These are phyloP conservation scores for Sorex maritimensis DNA, from an alignment of 2,797 vertebrate genomes.

Conservation along the genomic window DNA sequence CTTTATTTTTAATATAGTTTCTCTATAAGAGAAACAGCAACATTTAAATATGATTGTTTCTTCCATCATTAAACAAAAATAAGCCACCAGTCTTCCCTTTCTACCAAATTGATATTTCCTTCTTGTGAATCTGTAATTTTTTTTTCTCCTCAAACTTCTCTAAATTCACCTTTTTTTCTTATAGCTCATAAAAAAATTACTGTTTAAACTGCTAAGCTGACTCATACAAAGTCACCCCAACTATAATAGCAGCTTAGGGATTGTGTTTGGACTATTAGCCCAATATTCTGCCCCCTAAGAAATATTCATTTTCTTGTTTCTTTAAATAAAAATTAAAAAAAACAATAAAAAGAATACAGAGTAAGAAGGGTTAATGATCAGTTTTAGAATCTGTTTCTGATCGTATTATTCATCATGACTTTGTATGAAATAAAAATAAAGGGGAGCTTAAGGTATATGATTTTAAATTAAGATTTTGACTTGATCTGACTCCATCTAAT, in stretches of 20 bases:
- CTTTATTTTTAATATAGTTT: no score
- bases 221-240: neutral
- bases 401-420: neutral
- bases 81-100: no score
- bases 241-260: neutral
- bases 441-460: neutral
- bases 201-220: neutral
- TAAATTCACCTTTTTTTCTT: neutral
- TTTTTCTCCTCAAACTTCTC: neutral
- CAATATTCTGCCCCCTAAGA: neutral
- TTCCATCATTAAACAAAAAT: no score
- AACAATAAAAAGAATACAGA: neutral
- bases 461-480: neutral
- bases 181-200: neutral
- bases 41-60: no score
- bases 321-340: constrained; percentile 13
- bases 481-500: neutral
- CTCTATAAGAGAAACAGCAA: no score
- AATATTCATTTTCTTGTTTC: constrained; percentile 7
- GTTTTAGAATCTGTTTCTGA: constrained; percentile 26
- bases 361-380: constrained; percentile 19
- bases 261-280: neutral
- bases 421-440: neutral
- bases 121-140: no score
- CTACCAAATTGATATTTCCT: no score